These are phyloP conservation scores for Stylophora pistillata DNA, from an alignment of 64 coral and sea anemone genomes.

Conservation along the genomic window DNA sequence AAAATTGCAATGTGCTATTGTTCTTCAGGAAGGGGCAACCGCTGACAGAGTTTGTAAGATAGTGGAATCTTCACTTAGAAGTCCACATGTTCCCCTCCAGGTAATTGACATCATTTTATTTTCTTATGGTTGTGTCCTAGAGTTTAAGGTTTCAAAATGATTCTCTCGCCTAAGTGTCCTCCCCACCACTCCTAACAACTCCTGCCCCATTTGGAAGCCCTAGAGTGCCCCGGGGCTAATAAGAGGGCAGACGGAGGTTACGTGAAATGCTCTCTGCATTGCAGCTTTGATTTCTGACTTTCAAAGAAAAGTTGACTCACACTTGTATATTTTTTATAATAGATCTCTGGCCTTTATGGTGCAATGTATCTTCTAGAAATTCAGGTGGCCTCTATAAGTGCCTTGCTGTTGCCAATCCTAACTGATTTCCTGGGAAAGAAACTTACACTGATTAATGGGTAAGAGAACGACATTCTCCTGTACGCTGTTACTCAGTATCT, in stretches of 20 bases:
- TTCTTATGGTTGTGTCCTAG: too few relatives aligned
- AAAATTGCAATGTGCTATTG: neutral
- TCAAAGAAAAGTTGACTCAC: neutral
- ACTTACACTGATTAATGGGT: slow-evolving; percentile 68
- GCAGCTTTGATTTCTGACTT: neutral
- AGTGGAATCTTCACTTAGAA: slow-evolving; percentile 72
- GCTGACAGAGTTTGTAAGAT: slow-evolving; percentile 94
- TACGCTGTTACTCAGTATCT: neutral
- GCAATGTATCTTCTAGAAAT: slow-evolving; percentile 89
- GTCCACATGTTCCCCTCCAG: slow-evolving; percentile 89
- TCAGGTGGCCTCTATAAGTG: slow-evolving; percentile 70
- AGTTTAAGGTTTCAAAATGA: too few relatives aligned
- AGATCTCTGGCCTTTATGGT: slow-evolving; percentile 94
- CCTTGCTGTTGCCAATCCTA: slow-evolving; percentile 71
- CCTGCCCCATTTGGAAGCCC: too few relatives aligned
- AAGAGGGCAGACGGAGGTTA: too few relatives aligned
- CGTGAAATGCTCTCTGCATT: neutral
- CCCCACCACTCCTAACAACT: too few relatives aligned
- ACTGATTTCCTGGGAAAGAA: slow-evolving; percentile 76
- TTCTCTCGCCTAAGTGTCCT: too few relatives aligned
- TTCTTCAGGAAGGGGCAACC: slow-evolving; percentile 71
- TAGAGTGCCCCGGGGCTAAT: too few relatives aligned
- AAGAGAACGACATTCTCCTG: neutral
- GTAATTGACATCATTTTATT: slow-evolving; percentile 6
- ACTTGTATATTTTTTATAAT: neutral